A percentile compares a stretch with the other conserved stretches of the same genome.
phyloP scores from a whole-genome alignment of 1,140 invertebrate genomes.

The Eufriesea mexicana region DNA sequence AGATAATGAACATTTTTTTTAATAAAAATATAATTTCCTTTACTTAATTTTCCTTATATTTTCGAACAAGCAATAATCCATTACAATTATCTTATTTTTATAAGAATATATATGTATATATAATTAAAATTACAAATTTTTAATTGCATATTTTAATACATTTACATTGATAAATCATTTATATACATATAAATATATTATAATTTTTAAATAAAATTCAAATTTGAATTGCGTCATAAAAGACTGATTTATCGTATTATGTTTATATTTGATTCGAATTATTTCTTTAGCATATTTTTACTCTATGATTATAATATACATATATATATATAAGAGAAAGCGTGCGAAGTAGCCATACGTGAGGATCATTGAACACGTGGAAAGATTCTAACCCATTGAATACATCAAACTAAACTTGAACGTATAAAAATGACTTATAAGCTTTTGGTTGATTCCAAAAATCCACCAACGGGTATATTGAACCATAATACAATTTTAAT shows the following conservation, averaged over 20 bases:
- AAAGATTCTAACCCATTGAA: conserved; percentile 20
- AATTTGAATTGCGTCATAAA: background rate
- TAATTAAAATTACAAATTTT: background rate
- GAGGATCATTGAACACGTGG: conserved; percentile 9
- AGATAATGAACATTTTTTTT: background rate
- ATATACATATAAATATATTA: background rate
- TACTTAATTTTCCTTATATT: background rate
- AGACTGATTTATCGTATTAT: background rate
- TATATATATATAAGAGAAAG: background rate
- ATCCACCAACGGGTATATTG: conserved; percentile 71
- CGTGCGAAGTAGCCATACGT: background rate
- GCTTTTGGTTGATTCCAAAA: conserved; percentile 66
- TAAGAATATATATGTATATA: background rate
- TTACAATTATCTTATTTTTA: background rate
- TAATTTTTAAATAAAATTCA: background rate
- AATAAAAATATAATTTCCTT: background rate
- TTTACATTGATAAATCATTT: background rate
- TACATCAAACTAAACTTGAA: background rate
- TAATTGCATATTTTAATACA: background rate
- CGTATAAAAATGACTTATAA: conserved; percentile 70
- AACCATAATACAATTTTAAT: background rate
- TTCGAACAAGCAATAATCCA: background rate
- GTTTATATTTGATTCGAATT: background rate
- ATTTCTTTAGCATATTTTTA: background rate
- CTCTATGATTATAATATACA: background rate